A percentile compares a stretch with the other conserved stretches of the same genome.
Conservation (phyloP, 1,140 invertebrate genomes). For the Rhyzopertha dominica region DNA sequence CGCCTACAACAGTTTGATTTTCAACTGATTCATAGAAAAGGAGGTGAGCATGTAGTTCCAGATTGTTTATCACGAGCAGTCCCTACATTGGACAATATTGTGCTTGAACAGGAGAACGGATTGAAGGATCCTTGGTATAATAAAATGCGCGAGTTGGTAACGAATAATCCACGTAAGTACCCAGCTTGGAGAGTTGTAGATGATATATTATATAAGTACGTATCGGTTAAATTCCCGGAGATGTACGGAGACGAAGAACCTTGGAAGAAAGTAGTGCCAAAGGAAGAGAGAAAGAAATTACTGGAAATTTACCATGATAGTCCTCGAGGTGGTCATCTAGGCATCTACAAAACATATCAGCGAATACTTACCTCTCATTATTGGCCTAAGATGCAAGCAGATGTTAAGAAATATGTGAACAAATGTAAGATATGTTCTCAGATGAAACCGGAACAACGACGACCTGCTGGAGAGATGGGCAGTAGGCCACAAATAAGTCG, state of each 20-base stretch:
- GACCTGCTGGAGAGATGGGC: neutral
- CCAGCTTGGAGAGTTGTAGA: no score
- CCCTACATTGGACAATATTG: no score
- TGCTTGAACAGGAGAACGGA: no score
- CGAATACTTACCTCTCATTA: conserved; percentile 4
- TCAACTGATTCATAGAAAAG: no score
- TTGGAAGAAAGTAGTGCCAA: conserved; percentile 28
- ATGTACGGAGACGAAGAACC: conserved; percentile 31
- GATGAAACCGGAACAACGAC: neutral
- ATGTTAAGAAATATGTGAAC: neutral
- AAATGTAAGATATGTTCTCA: neutral
- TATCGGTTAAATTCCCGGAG: no score
- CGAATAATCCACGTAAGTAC: no score
- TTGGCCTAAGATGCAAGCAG: conserved; percentile 8
- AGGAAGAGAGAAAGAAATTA: conserved; percentile 12
- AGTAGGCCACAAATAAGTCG: neutral
- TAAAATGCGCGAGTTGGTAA: no score
- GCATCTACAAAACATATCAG: conserved; percentile 24
- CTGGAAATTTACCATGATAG: conserved; percentile 22
- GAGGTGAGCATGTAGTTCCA: no score
- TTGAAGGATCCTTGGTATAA: no score
- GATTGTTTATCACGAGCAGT: no score
- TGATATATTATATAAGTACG: no score
- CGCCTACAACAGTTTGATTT: conserved; percentile 33
- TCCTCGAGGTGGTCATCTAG: conserved; percentile 26